Evolutionary conservation across 2,113 vertebrate species (phyloP).

Genomic region (Cacatua alba): DNA sequence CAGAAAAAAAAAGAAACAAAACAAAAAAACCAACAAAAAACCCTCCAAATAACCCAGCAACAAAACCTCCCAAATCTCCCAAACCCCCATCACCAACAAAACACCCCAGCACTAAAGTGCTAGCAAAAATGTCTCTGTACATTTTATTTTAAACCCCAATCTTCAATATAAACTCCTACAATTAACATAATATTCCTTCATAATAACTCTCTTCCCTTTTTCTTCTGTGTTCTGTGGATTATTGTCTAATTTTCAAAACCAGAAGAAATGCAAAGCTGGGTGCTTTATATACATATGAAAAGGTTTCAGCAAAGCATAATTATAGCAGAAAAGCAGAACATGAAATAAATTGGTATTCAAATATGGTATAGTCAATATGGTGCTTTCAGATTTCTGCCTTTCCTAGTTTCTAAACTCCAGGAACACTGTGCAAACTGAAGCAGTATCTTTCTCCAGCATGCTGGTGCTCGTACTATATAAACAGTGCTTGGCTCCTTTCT

Average conservation of each 20-base stretch:
- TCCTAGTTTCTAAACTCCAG: slow-evolving; percentile 9
- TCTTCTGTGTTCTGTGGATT: neutral
- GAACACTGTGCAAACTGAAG: slow-evolving; percentile 19
- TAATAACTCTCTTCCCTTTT: neutral
- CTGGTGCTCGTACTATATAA: slow-evolving; percentile 79
- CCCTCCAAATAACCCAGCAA: neutral
- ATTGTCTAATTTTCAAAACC: neutral
- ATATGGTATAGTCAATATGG: neutral
- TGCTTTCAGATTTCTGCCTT: slow-evolving; percentile 10
- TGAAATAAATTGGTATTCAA: neutral
- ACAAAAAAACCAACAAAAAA: no score
- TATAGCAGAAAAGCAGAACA: neutral
- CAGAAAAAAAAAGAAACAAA: no score
- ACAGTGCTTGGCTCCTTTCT: slow-evolving; percentile 79
- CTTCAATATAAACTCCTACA: neutral
- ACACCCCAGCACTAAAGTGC: rapidly evolving
- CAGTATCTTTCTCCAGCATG: slow-evolving; percentile 50
- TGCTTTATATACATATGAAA: neutral
- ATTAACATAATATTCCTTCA: neutral
- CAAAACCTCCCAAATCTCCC: rapidly evolving
- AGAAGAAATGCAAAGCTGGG: neutral
- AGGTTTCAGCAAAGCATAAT: neutral
- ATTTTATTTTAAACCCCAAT: neutral
- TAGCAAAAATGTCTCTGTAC: neutral
- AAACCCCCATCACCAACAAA: rapidly evolving